Evolutionary conservation across 2,888 invertebrate species (phyloP).

Genomic region (Laothoe populi): DNA sequence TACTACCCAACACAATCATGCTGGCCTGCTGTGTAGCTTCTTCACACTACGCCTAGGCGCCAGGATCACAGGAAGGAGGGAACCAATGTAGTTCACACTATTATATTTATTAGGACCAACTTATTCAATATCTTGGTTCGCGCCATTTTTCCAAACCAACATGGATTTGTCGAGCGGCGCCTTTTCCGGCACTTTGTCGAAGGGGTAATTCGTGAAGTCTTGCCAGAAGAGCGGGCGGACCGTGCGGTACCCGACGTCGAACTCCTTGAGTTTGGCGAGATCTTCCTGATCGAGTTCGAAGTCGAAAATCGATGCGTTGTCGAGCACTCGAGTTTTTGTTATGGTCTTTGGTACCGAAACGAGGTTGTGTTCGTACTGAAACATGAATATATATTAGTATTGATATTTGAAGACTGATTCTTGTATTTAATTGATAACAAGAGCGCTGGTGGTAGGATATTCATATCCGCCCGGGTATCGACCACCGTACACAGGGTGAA

Average conservation of each 20-base stretch:
- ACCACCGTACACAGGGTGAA: too few relatives aligned
- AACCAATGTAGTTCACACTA: too few relatives aligned
- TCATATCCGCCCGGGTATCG: too few relatives aligned
- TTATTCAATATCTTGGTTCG: slow-evolving; percentile 35
- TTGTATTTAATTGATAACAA: too few relatives aligned
- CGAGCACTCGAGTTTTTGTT: slow-evolving; percentile 56
- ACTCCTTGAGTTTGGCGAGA: slow-evolving; percentile 50
- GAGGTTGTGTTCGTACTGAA: slow-evolving; percentile 66
- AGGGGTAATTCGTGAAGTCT: slow-evolving; percentile 56
- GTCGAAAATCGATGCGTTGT: slow-evolving; percentile 71
- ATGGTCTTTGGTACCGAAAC: slow-evolving; percentile 65
- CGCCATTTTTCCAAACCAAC: slow-evolving; percentile 55
- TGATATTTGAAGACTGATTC: too few relatives aligned
- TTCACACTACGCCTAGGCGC: too few relatives aligned
- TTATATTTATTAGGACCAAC: neutral
- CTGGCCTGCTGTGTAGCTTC: too few relatives aligned
- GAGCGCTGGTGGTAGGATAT: too few relatives aligned
- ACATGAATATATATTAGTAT: too few relatives aligned
- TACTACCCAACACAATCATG: too few relatives aligned
- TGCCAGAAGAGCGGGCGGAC: slow-evolving; percentile 57
- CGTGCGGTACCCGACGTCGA: slow-evolving; percentile 62
- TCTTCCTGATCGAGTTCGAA: slow-evolving; percentile 59
- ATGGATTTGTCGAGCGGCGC: slow-evolving; percentile 45
- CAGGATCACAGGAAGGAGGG: too few relatives aligned
- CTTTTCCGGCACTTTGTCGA: slow-evolving; percentile 48